Conservation (phyloP, 1,140 invertebrate genomes). For the Nasonia giraulti region DNA sequence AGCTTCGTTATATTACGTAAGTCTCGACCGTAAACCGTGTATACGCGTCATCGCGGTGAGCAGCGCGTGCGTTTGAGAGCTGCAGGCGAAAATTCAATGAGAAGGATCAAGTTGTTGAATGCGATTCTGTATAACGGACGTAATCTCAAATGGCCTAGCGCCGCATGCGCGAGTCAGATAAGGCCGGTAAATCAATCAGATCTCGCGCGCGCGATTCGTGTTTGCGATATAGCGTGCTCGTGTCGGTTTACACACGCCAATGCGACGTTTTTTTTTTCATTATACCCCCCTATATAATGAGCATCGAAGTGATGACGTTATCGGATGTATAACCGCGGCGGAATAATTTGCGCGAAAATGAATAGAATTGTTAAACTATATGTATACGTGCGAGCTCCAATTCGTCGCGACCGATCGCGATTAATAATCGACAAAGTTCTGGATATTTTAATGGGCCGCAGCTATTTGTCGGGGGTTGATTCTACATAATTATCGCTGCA, state of each 20-base stretch:
- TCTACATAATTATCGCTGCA: background rate
- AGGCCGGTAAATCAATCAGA: conserved; percentile 31
- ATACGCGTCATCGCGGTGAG: background rate
- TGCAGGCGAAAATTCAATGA: background rate
- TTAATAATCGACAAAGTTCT: background rate
- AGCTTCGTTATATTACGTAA: too few species aligned
- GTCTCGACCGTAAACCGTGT: too few species aligned
- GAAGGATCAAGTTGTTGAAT: conserved; percentile 14
- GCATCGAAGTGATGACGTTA: too few species aligned
- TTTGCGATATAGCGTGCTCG: background rate
- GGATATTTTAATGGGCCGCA: background rate
- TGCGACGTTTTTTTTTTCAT: too few species aligned
- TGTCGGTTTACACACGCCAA: too few species aligned
- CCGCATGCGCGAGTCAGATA: background rate
- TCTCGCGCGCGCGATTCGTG: background rate
- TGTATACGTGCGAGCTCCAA: too few species aligned
- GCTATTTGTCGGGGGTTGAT: background rate
- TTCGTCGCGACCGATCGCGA: background rate
- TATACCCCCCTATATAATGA: too few species aligned
- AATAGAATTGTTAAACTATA: too few species aligned
- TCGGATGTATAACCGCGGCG: too few species aligned
- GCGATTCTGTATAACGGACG: background rate
- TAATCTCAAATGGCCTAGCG: background rate
- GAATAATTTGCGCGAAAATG: too few species aligned
- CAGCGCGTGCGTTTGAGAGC: background rate